Percentiles rank a stretch among this genome's conserved stretches.
These are phyloP conservation scores for Rhynchophorus ferrugineus DNA, from an alignment of 1,140 invertebrate genomes.

Conservation along the genomic window DNA sequence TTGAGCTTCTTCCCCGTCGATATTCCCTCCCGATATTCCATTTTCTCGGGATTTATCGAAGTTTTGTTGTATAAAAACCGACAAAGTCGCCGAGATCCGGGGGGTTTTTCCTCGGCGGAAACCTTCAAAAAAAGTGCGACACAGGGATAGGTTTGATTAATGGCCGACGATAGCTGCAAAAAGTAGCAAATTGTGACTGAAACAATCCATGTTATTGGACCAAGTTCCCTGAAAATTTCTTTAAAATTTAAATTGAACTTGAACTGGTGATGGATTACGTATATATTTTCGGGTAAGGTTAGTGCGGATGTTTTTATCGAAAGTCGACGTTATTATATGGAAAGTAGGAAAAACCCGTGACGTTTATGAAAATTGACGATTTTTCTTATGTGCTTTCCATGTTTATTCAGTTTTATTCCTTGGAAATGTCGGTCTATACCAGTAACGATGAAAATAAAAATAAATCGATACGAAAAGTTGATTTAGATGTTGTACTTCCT, in stretches of 20 bases:
- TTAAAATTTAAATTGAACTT: slow-evolving; percentile 17
- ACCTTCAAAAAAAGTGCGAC: slow-evolving; percentile 16
- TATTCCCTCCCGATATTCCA: slow-evolving; percentile 13
- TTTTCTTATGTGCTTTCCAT: no score
- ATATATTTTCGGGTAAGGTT: slow-evolving; percentile 4
- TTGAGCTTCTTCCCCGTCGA: slow-evolving; percentile 3
- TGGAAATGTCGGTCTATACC: no score
- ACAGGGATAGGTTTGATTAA: slow-evolving; percentile 20
- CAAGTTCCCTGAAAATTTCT: slow-evolving; percentile 6
- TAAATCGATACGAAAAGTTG: no score
- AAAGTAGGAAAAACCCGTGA: no score
- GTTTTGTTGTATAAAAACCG: slow-evolving; percentile 21
- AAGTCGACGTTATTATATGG: not conserved
- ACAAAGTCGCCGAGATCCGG: slow-evolving; percentile 17
- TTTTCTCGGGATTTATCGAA: slow-evolving; percentile 21
- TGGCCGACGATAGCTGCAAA: slow-evolving; percentile 17
- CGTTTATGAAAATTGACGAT: no score
- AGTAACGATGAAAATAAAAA: no score
- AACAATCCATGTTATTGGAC: slow-evolving; percentile 18
- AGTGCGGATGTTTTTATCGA: not conserved
- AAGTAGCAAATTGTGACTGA: slow-evolving; percentile 19
- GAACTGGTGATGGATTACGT: slow-evolving; percentile 9
- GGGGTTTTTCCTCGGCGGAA: slow-evolving; percentile 10
- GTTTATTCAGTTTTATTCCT: no score
- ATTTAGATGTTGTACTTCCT: no score